These are phyloP conservation scores for Zoanthus solanderi DNA, from an alignment of 92 coral and sea anemone genomes.

Conservation along the genomic window DNA sequence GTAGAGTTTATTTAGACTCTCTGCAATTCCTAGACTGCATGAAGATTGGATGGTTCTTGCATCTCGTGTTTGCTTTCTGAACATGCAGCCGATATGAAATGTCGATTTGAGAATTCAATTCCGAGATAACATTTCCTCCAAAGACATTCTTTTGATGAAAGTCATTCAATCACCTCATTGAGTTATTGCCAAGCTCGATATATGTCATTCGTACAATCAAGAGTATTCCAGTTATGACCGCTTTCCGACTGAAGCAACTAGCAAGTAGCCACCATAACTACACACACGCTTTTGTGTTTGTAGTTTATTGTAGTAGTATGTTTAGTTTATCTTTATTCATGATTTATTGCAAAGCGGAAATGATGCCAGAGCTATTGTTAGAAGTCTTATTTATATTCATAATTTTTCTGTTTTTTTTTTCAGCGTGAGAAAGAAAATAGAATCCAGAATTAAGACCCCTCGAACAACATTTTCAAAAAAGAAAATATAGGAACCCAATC, in stretches of 20 bases:
- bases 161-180: neutral
- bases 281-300: conserved; percentile 11
- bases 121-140: neutral
- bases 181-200: neutral
- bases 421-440: too few species aligned
- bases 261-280: neutral
- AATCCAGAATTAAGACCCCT: too few species aligned
- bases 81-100: neutral
- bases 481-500: too few species aligned
- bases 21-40: neutral
- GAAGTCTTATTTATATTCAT: too few species aligned
- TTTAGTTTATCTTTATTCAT: conserved; percentile 28
- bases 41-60: neutral
- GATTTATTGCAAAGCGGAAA: conserved; percentile 22
- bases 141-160: neutral
- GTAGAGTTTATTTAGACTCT: neutral
- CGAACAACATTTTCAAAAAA: too few species aligned
- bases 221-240: neutral
- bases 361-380: neutral
- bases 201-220: neutral
- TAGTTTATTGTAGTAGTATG: neutral
- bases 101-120: neutral
- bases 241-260: neutral
- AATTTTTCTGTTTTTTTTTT: too few species aligned
- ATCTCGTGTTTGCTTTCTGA: neutral